Percentiles rank a stretch among this genome's conserved stretches.
These are phyloP conservation scores for Morpho helenor DNA, from an alignment of 2,888 invertebrate species.

Conservation along the genomic window DNA sequence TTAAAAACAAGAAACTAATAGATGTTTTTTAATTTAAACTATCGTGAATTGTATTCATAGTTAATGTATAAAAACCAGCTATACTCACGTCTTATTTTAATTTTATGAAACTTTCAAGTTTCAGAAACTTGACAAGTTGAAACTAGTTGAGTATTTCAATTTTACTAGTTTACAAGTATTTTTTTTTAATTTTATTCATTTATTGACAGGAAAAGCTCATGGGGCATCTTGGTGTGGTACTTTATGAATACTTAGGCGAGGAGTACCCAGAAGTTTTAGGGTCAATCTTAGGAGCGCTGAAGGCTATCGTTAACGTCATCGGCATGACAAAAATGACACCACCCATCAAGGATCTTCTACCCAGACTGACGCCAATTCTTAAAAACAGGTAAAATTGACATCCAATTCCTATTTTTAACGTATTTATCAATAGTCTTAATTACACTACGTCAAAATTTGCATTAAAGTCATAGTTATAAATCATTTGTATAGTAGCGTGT, in stretches of 20 bases:
- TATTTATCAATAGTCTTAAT: too few relatives aligned
- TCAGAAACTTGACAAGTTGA: too few relatives aligned
- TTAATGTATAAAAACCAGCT: too few relatives aligned
- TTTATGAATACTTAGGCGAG: conserved; percentile 99
- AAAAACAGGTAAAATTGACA: conserved; percentile 89
- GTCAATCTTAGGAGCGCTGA: conserved; percentile 98
- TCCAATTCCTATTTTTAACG: not conserved
- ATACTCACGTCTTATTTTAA: too few relatives aligned
- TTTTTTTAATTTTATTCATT: not conserved
- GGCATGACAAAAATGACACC: conserved; percentile 99
- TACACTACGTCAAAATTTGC: too few relatives aligned
- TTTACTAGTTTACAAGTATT: not conserved
- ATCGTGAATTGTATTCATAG: too few relatives aligned
- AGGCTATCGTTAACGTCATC: conserved; percentile 99
- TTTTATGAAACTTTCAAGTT: too few relatives aligned
- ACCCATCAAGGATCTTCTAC: conserved; percentile 98
- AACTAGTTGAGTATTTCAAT: too few relatives aligned
- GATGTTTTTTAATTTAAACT: too few relatives aligned
- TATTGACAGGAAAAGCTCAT: conserved; percentile 93
- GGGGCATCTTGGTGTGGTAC: conserved; percentile 99
- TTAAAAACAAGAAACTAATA: too few relatives aligned
- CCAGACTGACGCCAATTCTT: conserved; percentile 97
- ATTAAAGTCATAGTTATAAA: too few relatives aligned
- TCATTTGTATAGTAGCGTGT: too few relatives aligned
- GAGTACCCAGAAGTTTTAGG: conserved; percentile 99